Evolutionary conservation across 2,888 invertebrate species (phyloP).

Genomic region (Gonocerus acuteangulatus): DNA sequence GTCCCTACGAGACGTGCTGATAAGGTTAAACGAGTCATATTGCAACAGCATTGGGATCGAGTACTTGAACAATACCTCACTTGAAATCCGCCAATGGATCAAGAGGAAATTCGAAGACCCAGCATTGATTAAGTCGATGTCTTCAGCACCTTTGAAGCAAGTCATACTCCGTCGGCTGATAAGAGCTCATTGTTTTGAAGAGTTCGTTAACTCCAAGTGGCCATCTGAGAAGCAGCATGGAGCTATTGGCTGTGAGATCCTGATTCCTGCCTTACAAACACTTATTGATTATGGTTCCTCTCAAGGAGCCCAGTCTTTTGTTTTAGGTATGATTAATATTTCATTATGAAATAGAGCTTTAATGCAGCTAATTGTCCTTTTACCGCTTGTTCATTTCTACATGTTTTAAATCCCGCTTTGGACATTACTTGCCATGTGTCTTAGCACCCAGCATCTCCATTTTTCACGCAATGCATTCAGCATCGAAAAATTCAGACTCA

Average conservation of each 20-base stretch:
- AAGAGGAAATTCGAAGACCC: slow-evolving; percentile 20
- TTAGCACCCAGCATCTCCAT: too few relatives aligned
- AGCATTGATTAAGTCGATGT: not conserved
- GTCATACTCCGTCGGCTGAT: slow-evolving; percentile 8
- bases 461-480: too few relatives aligned
- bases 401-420: too few relatives aligned
- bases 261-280: slow-evolving; percentile 9
- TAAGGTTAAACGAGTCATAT: slow-evolving; percentile 3
- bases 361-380: too few relatives aligned
- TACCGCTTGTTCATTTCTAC: too few relatives aligned
- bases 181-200: slow-evolving; percentile 19
- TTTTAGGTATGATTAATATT: not conserved
- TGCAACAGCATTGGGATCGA: slow-evolving; percentile 18
- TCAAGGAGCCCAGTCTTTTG: slow-evolving; percentile 17
- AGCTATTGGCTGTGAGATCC: slow-evolving; percentile 17
- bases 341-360: too few relatives aligned
- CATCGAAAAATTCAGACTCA: too few relatives aligned
- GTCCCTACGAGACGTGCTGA: slow-evolving; percentile 1
- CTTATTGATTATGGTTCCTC: slow-evolving; percentile 6
- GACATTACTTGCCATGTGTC: too few relatives aligned
- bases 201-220: slow-evolving; percentile 14
- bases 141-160: not conserved
- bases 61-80: slow-evolving; percentile 3
- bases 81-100: slow-evolving; percentile 12
- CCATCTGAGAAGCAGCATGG: slow-evolving; percentile 13